These are phyloP conservation scores for Hoplostethus mediterraneus DNA, from an alignment of 2,797 vertebrate species.

Conservation along the genomic window DNA sequence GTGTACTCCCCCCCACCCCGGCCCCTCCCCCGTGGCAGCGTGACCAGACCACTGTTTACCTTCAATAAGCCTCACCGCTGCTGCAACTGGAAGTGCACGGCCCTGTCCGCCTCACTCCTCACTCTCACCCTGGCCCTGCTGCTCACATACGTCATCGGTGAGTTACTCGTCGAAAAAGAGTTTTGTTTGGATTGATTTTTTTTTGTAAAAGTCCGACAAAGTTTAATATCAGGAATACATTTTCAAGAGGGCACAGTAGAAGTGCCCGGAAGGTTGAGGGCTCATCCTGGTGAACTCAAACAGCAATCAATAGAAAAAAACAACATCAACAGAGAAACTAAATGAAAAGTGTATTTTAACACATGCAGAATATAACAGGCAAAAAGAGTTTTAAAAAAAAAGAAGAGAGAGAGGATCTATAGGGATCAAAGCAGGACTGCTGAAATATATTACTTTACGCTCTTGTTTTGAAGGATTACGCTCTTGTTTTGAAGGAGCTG, in stretches of 20 bases:
- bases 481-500: constrained; percentile 30
- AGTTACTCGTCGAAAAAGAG: constrained; percentile 66
- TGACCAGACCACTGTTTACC: constrained; percentile 94
- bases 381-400: constrained; percentile 21
- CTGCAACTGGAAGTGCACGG: constrained; percentile 98
- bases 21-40: constrained; percentile 94
- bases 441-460: constrained; percentile 29
- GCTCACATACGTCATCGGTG: constrained; percentile 96
- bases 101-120: constrained; percentile 93
- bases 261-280: constrained; percentile 25
- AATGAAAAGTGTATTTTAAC: constrained; percentile 25
- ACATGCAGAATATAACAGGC: constrained; percentile 32
- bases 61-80: constrained; percentile 97
- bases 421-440: constrained; percentile 44
- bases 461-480: constrained; percentile 28
- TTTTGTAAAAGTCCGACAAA: constrained; percentile 12
- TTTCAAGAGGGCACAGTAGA: neutral
- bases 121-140: constrained; percentile 93
- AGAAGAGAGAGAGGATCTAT: constrained; percentile 45
- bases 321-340: constrained; percentile 24
- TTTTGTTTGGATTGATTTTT: constrained; percentile 17
- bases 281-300: constrained; percentile 51
- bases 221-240: neutral
- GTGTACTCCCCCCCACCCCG: constrained; percentile 96
- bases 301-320: constrained; percentile 52